Base-by-base conservation (phyloP, 2,888 invertebrate species). In the Agapetus fuscipes region DNA sequence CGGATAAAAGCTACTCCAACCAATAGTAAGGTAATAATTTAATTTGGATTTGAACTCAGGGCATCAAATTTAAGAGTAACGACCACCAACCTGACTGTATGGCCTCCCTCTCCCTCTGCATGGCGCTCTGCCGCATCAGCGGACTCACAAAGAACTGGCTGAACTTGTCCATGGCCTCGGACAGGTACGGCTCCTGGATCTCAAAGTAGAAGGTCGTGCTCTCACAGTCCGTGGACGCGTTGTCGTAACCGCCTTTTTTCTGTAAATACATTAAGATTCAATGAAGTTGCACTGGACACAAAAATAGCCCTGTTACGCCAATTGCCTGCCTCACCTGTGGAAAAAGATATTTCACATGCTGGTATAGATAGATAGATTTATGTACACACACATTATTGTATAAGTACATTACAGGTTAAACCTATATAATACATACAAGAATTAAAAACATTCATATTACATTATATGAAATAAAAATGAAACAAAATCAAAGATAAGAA, bases 281-380 rank as follows among this genome's bases (percentile, higher is more conserved):
- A 88, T 75, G 50, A 80, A 87, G n/a, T n/a, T n/a, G n/a, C n/a
- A n/a, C n/a, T n/a, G n/a, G 2, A 81, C 66, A 62, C 87, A 87
- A 54, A 87, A 86, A 48, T 80, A 82, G 58, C 88, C 89, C 64
- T 91, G 90, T 56, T 77, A 71, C 5, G 83, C 88, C 58, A 82
- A 93, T 56, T 88, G 90, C 54, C 82, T 74, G 49, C 87, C 89
- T 20, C 93, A 93, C 91, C 93, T 91, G 56, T 91, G 93, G 15
- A 94, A 83, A 91, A 93, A 88, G 57, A n/a, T n/a, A n/a, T n/a
- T n/a, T n/a, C n/a, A n/a, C n/a, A n/a, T n/a, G n/a, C n/a, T n/a
- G n/a, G n/a, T n/a, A n/a, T n/a, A n/a, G n/a, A n/a, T n/a, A n/a
- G n/a, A n/a, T n/a, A n/a, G n/a, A n/a, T n/a, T n/a, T n/a, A n/a